phyloP scores from a whole-genome alignment of 2,113 vertebrate genomes.

The Apodemus speciosus region DNA sequence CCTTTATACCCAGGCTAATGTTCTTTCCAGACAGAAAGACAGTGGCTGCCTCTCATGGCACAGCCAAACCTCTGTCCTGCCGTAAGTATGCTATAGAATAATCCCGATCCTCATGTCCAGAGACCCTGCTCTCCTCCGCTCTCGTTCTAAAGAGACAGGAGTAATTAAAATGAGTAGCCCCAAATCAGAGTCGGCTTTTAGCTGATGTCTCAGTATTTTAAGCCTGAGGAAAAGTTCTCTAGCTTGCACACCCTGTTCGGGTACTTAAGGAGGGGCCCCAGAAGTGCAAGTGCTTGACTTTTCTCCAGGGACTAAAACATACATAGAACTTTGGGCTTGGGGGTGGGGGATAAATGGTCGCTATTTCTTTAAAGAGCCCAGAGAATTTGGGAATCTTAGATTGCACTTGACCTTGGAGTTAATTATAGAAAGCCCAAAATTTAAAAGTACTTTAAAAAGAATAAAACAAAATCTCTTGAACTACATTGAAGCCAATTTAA shows the following conservation, averaged over 20 bases:
- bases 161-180: neutral
- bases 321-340: conserved; percentile 47
- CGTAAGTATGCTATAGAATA: neutral
- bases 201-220: conserved; percentile 1
- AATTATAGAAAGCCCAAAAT: conserved; percentile 56
- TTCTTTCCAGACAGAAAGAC: neutral
- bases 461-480: conserved; percentile 56
- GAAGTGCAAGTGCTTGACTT: neutral
- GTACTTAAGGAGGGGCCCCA: neutral
- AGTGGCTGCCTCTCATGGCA: neutral
- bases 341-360: conserved; percentile 35
- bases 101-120: neutral
- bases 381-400: conserved; percentile 59
- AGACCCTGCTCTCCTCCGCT: neutral
- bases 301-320: conserved; percentile 40
- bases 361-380: conserved; percentile 52
- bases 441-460: conserved; percentile 62
- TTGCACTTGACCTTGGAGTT: conserved; percentile 55
- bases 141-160: neutral
- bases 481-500: conserved; percentile 65
- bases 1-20: neutral
- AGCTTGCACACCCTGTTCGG: neutral
- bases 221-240: neutral
- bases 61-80: neutral
- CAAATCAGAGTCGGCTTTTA: neutral